Evolutionary conservation across 2,113 vertebrate genomes (phyloP).

Genomic region (Balaeniceps rex): DNA sequence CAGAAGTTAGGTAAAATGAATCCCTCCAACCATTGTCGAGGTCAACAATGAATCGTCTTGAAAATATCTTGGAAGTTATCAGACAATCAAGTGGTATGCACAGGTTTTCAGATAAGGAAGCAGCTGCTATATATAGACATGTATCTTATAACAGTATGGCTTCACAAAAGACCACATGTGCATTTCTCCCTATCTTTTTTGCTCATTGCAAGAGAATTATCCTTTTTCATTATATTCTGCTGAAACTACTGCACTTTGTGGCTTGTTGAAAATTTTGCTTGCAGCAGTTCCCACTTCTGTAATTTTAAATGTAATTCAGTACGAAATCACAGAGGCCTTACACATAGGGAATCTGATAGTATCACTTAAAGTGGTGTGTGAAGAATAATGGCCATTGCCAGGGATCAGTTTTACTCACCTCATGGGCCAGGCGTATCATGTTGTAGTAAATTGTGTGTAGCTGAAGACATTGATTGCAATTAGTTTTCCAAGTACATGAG

Average conservation of each 20-base stretch:
- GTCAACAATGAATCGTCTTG: not conserved
- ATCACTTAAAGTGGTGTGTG: not conserved
- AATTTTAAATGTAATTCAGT: not conserved
- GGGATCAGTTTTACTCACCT: not conserved
- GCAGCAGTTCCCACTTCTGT: not conserved
- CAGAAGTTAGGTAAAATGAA: not conserved
- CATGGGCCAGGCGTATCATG: slow-evolving; percentile 22
- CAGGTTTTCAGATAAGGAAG: not conserved
- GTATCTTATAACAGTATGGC: not conserved
- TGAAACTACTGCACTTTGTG: not conserved
- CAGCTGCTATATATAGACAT: not conserved
- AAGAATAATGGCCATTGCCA: not conserved
- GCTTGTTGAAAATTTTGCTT: not conserved
- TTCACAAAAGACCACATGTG: not conserved
- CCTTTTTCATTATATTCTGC: not conserved
- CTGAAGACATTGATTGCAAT: slow-evolving; percentile 57
- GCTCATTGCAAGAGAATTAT: not conserved
- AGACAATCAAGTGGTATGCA: not conserved
- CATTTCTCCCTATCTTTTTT: not conserved
- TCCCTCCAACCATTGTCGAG: not conserved
- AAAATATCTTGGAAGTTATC: not conserved
- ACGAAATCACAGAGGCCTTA: not conserved
- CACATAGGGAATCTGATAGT: not conserved
- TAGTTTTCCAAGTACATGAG: slow-evolving; percentile 11
- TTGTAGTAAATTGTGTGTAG: slow-evolving; percentile 53